These are phyloP conservation scores for Naso thynnoides DNA, from an alignment of 2,797 vertebrate genomes.

Conservation along the genomic window DNA sequence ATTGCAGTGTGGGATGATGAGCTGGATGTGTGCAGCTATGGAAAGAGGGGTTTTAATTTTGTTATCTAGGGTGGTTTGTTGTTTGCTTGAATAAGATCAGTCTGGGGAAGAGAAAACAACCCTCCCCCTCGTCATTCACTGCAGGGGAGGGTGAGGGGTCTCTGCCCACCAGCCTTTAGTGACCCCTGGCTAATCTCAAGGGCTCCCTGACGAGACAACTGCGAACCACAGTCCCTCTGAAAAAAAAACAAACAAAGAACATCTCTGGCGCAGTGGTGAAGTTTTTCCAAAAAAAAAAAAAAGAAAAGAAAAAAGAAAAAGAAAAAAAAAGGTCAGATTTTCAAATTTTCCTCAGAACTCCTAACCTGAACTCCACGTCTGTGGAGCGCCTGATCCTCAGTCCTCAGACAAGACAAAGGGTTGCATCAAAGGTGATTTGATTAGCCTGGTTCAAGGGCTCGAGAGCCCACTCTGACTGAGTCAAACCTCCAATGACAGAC, in stretches of 20 bases:
- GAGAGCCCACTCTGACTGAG: not conserved
- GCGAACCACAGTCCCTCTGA: constrained; percentile 71
- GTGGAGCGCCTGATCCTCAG: constrained; percentile 31
- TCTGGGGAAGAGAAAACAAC: constrained; percentile 72
- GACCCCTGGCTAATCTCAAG: constrained; percentile 69
- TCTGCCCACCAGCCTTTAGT: constrained; percentile 82
- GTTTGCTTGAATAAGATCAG: constrained; percentile 71
- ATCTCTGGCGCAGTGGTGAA: constrained; percentile 54
- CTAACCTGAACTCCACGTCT: constrained; percentile 21
- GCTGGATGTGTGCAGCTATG: constrained; percentile 58
- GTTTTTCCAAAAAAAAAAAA: too few relatives aligned
- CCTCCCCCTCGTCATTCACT: constrained; percentile 50
- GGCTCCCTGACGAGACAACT: constrained; percentile 65
- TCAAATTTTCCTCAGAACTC: constrained; percentile 29
- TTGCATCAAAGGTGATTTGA: constrained; percentile 17
- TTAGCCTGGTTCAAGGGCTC: not conserved
- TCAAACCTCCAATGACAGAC: constrained; percentile 48
- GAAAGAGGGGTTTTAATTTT: constrained; percentile 58
- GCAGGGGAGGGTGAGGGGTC: constrained; percentile 71
- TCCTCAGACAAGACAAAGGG: constrained; percentile 26
- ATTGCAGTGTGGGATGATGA: constrained; percentile 76
- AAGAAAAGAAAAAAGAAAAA: too few relatives aligned
- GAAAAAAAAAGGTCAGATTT: constrained; percentile 47
- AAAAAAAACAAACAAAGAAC: constrained; percentile 49
- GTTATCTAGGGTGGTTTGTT: constrained; percentile 55